These are phyloP conservation scores for Cuniculus paca DNA, from an alignment of 2,797 vertebrate genomes.

Conservation along the genomic window DNA sequence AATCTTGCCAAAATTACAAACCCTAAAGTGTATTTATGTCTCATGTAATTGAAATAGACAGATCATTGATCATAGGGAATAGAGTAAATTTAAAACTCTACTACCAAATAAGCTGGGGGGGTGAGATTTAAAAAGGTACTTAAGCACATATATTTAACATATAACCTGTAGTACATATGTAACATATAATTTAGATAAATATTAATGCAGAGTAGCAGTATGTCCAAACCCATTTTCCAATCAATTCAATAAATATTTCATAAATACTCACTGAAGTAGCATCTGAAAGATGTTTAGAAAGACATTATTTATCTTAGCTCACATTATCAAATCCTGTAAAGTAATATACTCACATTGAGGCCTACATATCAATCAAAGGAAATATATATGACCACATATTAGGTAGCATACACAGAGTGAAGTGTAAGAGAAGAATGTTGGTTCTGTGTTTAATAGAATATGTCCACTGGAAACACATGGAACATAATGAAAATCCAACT, in stretches of 20 bases:
- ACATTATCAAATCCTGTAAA: background rate
- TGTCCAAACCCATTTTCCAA: slow-evolving; percentile 36
- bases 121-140: background rate
- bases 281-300: slow-evolving; percentile 52
- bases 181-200: background rate
- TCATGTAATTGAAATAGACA: background rate
- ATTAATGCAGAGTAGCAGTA: background rate
- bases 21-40: background rate
- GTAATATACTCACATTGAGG: background rate
- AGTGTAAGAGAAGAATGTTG: background rate
- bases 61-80: background rate
- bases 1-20: background rate
- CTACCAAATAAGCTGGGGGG: background rate
- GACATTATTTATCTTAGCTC: background rate
- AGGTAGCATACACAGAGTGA: background rate
- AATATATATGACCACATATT: background rate
- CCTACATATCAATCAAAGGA: background rate
- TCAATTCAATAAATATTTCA: slow-evolving; percentile 37
- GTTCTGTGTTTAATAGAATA: background rate
- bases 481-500: background rate
- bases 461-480: background rate
- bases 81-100: slow-evolving; percentile 15
- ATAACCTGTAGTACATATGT: background rate
- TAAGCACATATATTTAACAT: background rate
- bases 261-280: background rate